Evolutionary conservation across 2,113 vertebrate species (phyloP), one percentile per base, ranked within the genome.

Genomic region (Albula glossodonta): DNA sequence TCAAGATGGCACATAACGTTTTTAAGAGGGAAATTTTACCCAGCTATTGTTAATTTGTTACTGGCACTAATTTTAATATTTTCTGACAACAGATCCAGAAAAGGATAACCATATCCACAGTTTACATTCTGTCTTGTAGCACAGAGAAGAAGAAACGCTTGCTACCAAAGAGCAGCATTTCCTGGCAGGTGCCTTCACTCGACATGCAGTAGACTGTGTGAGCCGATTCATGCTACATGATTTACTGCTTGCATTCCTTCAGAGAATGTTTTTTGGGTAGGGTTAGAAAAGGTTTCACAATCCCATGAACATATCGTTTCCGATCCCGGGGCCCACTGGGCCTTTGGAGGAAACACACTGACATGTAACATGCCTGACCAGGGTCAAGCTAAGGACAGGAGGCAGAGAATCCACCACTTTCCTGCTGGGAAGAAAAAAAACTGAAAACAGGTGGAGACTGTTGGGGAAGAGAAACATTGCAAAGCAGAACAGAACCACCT

Each of bases 331-430:
- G 31, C 31, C 31, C 31, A 41, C 31, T 41, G 31, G 5, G 60
- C 60, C 60, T 19, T 60, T 60, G 56, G 56, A 60, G 56, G 56
- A 60, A 60, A 66, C 60, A 7, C 22, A 19, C 60, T 22, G 60
- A 66, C 22, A 19, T 15, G 60, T 66, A 19, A 66, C 60, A 19
- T 31, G 70, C 5, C n/a, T 74, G 70, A 25, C 12, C 6, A 22
- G 70, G 25, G 70, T 8, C 70, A 74, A 70, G 70, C 25, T 60
- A 11, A 60, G 25, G 81, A 83, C 31, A 60, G 51, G 57, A n/a
- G 12, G 48, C 51, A 56, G 83, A 56, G 74, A 49, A 79, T 80
- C 56, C 60, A 51, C 78, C 52, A 57, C 77, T 17, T 31, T 85
- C 83, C 15, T 53, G 22, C 56, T 22, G 70, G 6, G 50, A 49